A percentile compares a stretch with the other conserved stretches of the same genome.
Evolutionary conservation across 2,113 vertebrate species (phyloP).

Genomic region (Ahaetulla prasina): DNA sequence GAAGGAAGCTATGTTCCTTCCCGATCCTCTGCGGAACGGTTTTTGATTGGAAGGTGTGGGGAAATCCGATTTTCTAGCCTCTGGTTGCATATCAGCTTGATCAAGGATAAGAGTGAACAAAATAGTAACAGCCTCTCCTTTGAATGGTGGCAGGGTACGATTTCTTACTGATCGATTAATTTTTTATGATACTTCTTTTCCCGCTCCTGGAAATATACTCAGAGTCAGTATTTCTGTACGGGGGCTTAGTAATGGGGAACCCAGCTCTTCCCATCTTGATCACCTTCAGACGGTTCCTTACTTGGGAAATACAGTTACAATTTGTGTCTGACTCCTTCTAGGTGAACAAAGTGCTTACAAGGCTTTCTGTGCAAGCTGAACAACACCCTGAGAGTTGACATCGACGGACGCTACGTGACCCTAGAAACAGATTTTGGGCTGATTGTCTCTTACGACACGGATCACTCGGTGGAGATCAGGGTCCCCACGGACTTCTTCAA

Average conservation of each 20-base stretch:
- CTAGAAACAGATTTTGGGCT: constrained; percentile 72
- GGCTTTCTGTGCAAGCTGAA: constrained; percentile 66
- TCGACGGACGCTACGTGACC: constrained; percentile 61
- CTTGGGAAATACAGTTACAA: too few relatives aligned
- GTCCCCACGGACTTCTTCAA: constrained; percentile 69
- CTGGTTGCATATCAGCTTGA: neutral
- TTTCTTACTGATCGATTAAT: neutral
- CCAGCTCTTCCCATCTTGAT: neutral
- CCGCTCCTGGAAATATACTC: neutral
- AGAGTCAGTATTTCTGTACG: neutral
- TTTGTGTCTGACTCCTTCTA: constrained; percentile 26
- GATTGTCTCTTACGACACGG: constrained; percentile 65
- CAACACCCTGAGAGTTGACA: constrained; percentile 60
- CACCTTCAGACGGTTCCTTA: neutral
- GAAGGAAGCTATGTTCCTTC: neutral
- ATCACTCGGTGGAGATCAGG: constrained; percentile 70
- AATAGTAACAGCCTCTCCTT: neutral
- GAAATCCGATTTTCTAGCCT: neutral
- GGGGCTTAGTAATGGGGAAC: neutral
- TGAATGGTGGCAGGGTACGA: too few relatives aligned
- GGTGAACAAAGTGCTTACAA: constrained; percentile 75
- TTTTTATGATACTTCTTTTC: neutral
- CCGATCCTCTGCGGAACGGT: neutral
- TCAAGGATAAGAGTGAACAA: neutral
- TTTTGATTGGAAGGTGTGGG: neutral